phyloP scores from a whole-genome alignment of 2,797 vertebrate species.

The Megalops cyprinoides region DNA sequence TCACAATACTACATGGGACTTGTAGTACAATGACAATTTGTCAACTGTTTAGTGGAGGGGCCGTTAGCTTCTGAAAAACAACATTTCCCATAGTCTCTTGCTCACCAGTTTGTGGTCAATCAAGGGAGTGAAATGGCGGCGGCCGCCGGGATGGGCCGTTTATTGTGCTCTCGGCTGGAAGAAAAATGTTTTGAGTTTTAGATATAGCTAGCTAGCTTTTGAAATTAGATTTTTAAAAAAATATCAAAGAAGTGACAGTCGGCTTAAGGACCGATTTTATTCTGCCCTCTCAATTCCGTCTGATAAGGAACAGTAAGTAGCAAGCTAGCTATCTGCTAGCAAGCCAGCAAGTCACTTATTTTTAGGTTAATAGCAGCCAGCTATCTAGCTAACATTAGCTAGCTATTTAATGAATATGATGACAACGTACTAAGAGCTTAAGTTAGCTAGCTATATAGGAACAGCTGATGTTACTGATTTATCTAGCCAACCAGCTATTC shows the following conservation, averaged over 20 bases:
- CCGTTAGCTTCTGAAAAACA: neutral
- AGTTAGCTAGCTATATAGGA: neutral
- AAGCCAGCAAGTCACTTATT: too few species aligned
- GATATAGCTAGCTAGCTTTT: neutral
- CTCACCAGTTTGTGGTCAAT: neutral
- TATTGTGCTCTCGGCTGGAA: neutral
- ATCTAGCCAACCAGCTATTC: too few species aligned
- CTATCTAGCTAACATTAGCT: too few species aligned
- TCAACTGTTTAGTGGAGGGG: neutral
- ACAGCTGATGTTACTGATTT: too few species aligned
- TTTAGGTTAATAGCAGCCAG: too few species aligned
- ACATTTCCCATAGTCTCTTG: neutral
- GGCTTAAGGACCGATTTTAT: neutral
- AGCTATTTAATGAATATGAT: too few species aligned
- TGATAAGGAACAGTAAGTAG: slow-evolving; percentile 7
- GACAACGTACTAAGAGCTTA: neutral
- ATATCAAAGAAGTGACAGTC: neutral
- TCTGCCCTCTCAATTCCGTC: too few species aligned
- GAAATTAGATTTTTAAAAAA: neutral
- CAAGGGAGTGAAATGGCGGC: slow-evolving; percentile 7
- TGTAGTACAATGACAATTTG: neutral
- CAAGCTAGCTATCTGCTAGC: too few species aligned
- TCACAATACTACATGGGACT: neutral
- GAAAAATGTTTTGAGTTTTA: slow-evolving; percentile 1
- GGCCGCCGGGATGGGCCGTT: slow-evolving; percentile 1